Percentiles rank a stretch among this genome's conserved stretches.
Evolutionary conservation across 2,113 vertebrate species (phyloP).

Genomic region (Psittacus erithacus): DNA sequence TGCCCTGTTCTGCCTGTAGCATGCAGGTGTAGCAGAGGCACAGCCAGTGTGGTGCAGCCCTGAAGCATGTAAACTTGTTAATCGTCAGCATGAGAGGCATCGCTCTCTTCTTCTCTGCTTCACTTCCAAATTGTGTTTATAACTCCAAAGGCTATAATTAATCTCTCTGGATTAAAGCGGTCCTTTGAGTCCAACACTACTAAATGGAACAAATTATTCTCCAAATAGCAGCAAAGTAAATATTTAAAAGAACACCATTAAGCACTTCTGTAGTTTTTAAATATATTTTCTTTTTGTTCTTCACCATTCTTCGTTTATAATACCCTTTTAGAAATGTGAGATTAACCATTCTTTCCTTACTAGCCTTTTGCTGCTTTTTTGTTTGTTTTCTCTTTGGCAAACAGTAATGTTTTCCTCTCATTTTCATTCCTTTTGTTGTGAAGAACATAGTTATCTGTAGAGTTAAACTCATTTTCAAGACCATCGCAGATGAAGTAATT

Average conservation of each 20-base stretch:
- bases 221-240: slow-evolving; percentile 56
- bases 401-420: neutral
- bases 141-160: slow-evolving; percentile 61
- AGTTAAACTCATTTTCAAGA: slow-evolving; percentile 35
- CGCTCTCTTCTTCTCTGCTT: neutral
- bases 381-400: neutral
- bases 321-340: slow-evolving; percentile 16
- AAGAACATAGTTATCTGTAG: slow-evolving; percentile 24
- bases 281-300: slow-evolving; percentile 24
- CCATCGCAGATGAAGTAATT: neutral
- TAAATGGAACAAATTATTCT: slow-evolving; percentile 70
- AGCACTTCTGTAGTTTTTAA: neutral
- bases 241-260: slow-evolving; percentile 53
- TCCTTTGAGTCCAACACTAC: slow-evolving; percentile 58
- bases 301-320: slow-evolving; percentile 39
- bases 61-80: neutral
- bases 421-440: slow-evolving; percentile 23
- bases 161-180: slow-evolving; percentile 60
- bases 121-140: slow-evolving; percentile 4
- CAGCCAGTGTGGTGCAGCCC: neutral
- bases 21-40: neutral
- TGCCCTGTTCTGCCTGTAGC: neutral
- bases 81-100: neutral
- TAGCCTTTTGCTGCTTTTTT: neutral
- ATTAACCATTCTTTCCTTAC: slow-evolving; percentile 29